Evolutionary conservation across 2,113 vertebrate genomes (phyloP), one percentile per base, ranked within the genome.

Genomic region (Callospermophilus lateralis): DNA sequence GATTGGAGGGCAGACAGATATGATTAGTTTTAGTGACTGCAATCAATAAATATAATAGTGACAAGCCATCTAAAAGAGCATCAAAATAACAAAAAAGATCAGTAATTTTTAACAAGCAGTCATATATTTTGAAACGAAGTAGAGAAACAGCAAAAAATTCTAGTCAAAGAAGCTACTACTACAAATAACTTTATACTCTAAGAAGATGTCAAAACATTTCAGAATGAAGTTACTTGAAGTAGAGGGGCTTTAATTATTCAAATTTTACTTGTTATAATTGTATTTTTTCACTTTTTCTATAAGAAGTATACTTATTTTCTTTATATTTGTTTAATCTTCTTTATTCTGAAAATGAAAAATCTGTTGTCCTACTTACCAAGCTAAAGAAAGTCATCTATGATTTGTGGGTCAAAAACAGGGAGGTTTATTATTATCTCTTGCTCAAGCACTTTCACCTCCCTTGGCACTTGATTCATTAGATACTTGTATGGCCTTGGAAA

Each of bases 401-500:
- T 94, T 93, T 95, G 70, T 76, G 80, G 87, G 63, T 95, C 48
- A 89, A 72, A 92, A 84, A 37, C 39, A 19, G 32, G 48, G 63
- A 79, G 37, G 63, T 72, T 92, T 90, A 80, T 95, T 97, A 87
- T 94, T 92, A 90, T 96, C 84, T 87, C 24, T 72, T 79, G 28
- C 37, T 72, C 76, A 70, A 84, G 76, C 51, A 90, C 34, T 80
- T 94, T 95, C 76, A 97, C 91, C 76, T 97, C 94, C 79, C 70
- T 79, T 94, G 84, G 65, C 76, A 77, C 76, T 92, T 73, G 93
- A 97, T 94, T 97, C 93, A 97, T 96, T 97, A 97, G 72, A 94
- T 81, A 90, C 39, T 94, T 90, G 55, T 67, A 90, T 92, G 91
- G 76, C 42, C 89, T 95, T 97, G 80, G 85, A 97, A 96, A 95